Conservation (phyloP, 2,888 invertebrate species). For the Plagodis pulveraria region DNA sequence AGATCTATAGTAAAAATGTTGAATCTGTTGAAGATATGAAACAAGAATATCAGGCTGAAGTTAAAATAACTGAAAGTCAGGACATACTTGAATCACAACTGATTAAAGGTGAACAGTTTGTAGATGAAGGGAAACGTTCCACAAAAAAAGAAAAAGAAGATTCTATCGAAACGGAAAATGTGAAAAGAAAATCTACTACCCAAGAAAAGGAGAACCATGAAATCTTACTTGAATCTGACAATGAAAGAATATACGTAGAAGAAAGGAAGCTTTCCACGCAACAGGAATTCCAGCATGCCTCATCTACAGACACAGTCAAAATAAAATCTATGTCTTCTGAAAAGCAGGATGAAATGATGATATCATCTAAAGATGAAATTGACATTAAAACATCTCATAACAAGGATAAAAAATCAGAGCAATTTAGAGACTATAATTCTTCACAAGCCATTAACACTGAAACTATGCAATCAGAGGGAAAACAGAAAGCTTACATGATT, state of each 20-base stretch:
- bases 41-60: conserved; percentile 10
- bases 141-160: conserved; percentile 20
- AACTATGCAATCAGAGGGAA: conserved; percentile 42
- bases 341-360: conserved; percentile 22
- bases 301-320: conserved; percentile 5
- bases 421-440: conserved; percentile 13
- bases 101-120: conserved; percentile 9
- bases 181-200: conserved; percentile 16
- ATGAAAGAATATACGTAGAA: neutral
- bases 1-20: no score
- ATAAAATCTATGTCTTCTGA: conserved; percentile 9
- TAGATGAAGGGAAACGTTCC: conserved; percentile 11
- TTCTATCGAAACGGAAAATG: conserved; percentile 2
- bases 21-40: conserved; percentile 21
- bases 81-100: conserved; percentile 1
- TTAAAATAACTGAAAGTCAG: conserved; percentile 11
- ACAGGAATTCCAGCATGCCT: conserved; percentile 5
- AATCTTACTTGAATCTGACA: neutral
- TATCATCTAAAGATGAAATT: no score
- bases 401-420: neutral
- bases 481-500: conserved; percentile 62
- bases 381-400: conserved; percentile 7
- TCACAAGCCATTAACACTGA: conserved; percentile 4
- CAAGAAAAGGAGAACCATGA: conserved; percentile 4
- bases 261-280: neutral